A percentile compares a stretch with the other conserved stretches of the same genome.
Evolutionary conservation across 2,888 invertebrate genomes (phyloP).

Genomic region (Odontocolon sp.): DNA sequence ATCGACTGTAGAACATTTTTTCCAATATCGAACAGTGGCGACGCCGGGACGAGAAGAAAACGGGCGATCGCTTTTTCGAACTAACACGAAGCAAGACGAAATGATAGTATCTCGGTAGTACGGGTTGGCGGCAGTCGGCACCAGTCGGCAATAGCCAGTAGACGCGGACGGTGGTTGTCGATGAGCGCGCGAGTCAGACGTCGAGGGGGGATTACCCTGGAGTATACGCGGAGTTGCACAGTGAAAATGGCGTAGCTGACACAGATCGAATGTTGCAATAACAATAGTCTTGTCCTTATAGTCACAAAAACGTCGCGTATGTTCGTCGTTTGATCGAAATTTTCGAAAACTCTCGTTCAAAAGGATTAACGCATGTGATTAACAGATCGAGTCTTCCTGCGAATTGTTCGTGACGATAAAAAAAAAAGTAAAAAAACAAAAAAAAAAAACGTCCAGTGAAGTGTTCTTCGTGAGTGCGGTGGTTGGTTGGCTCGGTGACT

Average conservation of each 20-base stretch:
- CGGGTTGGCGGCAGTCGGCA: slow-evolving; percentile 51
- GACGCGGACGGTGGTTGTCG: slow-evolving; percentile 63
- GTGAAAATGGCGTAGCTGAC: slow-evolving; percentile 74
- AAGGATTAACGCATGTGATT: neutral
- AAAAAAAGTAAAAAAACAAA: no score
- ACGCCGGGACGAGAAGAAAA: neutral
- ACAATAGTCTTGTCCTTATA: slow-evolving; percentile 22
- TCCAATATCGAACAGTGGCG: no score
- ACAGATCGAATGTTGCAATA: slow-evolving; percentile 37
- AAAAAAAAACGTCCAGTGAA: neutral
- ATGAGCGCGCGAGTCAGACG: slow-evolving; percentile 54
- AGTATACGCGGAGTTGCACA: slow-evolving; percentile 45
- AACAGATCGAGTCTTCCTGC: neutral
- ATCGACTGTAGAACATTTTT: no score
- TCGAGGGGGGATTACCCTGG: neutral
- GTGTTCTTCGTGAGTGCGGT: slow-evolving; percentile 24
- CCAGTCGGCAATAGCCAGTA: slow-evolving; percentile 72
- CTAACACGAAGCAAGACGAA: no score
- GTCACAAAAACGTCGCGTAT: neutral
- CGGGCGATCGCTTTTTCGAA: neutral
- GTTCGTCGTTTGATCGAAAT: neutral
- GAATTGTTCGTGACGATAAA: slow-evolving; percentile 7
- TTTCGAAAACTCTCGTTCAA: neutral
- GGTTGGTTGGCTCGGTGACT: slow-evolving; percentile 28
- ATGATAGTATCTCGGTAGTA: neutral